Evolutionary conservation across 1,140 invertebrate species (phyloP), one percentile per base, ranked within the genome.

Genomic region (Ladona fulva): DNA sequence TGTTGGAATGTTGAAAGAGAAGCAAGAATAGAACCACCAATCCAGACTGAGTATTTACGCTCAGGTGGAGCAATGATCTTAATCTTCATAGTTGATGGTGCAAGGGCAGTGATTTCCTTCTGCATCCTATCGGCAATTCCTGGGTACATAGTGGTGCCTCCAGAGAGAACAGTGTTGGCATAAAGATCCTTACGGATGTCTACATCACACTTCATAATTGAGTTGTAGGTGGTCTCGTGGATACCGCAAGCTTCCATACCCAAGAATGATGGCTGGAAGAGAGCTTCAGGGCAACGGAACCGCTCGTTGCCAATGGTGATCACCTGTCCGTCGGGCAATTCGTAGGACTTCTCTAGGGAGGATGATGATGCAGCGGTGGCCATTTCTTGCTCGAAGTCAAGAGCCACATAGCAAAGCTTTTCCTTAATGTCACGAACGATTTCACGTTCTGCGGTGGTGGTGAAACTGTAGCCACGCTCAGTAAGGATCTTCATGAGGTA

Each of bases 61-160:
- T 94, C 92, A n/a, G 93, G 91, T 80, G 92, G 92, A 77, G 94
- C 93, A 79, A 95, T 94, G 81, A 96, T 92, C 85, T 93, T 93
- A 82, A 93, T 93, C 84, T 93, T 94, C 88, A 93, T 92, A 74
- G 91, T 92, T 19, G 88, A 89, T 78, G 91, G 91, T 75, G 92
- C 92, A 22, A 94, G 85, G 73, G 91, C 89, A 75, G 90, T 91
- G 81, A 95, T 92, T 85, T 95, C 94, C 81, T 92, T 90, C 80
- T 91, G 89, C 88, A 95, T 91, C 76, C 93, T 87, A 82, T 94
- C 91, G 78, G 91, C 92, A 82, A 94, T 93, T 87, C 94, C 95
- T 77, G 96, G 95, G 87, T 95, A 97, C 96, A 97, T 97, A 86
- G 95, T 97, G 89, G 96, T 97, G 87, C 96, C 96, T 84, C 96